Evolutionary conservation across 2,888 invertebrate species (phyloP).

Genomic region (Phania funesta): DNA sequence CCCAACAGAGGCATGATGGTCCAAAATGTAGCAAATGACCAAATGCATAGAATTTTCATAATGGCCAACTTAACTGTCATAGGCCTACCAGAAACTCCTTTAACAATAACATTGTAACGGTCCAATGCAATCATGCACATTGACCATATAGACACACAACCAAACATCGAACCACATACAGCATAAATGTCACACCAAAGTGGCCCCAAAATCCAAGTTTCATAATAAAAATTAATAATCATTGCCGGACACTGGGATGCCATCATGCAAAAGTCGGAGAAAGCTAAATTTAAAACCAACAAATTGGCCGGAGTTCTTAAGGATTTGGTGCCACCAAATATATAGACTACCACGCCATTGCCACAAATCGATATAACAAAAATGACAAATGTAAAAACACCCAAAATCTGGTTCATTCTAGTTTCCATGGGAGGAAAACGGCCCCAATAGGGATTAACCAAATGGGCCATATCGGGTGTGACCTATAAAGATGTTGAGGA

Average conservation of each 20-base stretch:
- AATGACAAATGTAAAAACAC: slow-evolving; percentile 82
- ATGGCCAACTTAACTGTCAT: slow-evolving; percentile 82
- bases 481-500: slow-evolving; percentile 76
- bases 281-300: slow-evolving; percentile 83
- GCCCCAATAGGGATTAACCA: slow-evolving; percentile 84
- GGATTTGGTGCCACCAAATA: slow-evolving; percentile 84
- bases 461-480: slow-evolving; percentile 84
- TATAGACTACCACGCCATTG: slow-evolving; percentile 82
- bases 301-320: slow-evolving; percentile 84
- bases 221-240: slow-evolving; percentile 83
- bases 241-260: slow-evolving; percentile 82
- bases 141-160: slow-evolving; percentile 93
- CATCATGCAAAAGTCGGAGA: slow-evolving; percentile 84
- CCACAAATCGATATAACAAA: slow-evolving; percentile 81
- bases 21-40: slow-evolving; percentile 82
- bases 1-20: slow-evolving; percentile 83
- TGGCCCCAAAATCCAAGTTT: slow-evolving; percentile 83
- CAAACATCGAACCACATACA: slow-evolving; percentile 86
- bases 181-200: slow-evolving; percentile 84
- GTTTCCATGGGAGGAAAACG: slow-evolving; percentile 82
- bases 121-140: slow-evolving; percentile 95
- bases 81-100: slow-evolving; percentile 84
- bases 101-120: slow-evolving; percentile 94
- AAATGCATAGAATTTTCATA: slow-evolving; percentile 81
- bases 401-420: slow-evolving; percentile 83